These are phyloP conservation scores for Sweltsa coloradensis DNA, from an alignment of 1,140 invertebrate species.

Conservation along the genomic window DNA sequence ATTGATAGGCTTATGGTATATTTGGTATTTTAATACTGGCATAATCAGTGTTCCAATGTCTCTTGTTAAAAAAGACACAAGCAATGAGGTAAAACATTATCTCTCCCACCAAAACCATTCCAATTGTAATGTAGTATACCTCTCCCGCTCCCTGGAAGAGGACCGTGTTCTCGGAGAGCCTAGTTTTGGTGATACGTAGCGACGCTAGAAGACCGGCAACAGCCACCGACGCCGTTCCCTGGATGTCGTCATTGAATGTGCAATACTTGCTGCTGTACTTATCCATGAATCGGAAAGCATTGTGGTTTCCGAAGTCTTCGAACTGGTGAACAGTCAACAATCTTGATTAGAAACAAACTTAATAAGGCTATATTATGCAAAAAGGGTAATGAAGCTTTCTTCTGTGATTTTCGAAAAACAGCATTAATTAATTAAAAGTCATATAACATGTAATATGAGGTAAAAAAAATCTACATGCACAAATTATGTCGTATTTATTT, in stretches of 20 bases:
- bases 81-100: neutral
- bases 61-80: no score
- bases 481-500: no score
- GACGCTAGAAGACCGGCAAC: constrained; percentile 82
- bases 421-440: neutral
- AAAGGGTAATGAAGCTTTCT: neutral
- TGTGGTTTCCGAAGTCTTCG: constrained; percentile 92
- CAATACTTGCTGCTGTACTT: constrained; percentile 81
- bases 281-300: constrained; percentile 82
- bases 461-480: neutral
- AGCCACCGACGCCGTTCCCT: constrained; percentile 87
- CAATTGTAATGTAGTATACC: constrained; percentile 30
- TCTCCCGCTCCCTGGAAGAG: constrained; percentile 89
- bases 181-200: constrained; percentile 61
- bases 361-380: neutral
- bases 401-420: neutral
- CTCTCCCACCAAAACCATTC: constrained; percentile 6
- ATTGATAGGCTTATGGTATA: constrained; percentile 1
- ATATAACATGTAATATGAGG: neutral
- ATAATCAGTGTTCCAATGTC: no score
- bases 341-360: neutral
- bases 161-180: constrained; percentile 68
- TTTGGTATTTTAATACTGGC: neutral
- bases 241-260: constrained; percentile 96
- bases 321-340: constrained; percentile 49